Evolutionary conservation across 2,113 vertebrate genomes (phyloP).

Genomic region (Etheostoma cragini): DNA sequence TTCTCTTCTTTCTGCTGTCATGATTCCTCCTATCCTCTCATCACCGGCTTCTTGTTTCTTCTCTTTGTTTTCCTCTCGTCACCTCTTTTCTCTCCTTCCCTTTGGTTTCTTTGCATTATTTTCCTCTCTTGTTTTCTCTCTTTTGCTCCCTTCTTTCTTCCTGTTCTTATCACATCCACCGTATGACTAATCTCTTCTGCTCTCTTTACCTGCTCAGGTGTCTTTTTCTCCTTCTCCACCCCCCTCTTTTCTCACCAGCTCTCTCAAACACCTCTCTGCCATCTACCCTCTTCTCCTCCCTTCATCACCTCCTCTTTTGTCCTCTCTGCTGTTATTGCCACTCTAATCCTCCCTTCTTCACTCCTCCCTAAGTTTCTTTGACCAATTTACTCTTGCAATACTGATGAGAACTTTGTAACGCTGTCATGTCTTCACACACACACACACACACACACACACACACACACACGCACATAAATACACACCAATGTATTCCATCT

Average conservation of each 20-base stretch:
- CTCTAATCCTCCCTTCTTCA: constrained; percentile 16
- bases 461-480: constrained; percentile 9
- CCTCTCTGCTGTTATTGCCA: constrained; percentile 23
- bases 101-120: no score
- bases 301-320: constrained; percentile 8
- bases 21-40: no score
- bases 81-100: background rate
- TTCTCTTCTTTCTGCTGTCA: background rate
- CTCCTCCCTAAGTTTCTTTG: constrained; percentile 12
- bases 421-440: constrained; percentile 13
- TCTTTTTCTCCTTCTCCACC: background rate
- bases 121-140: background rate
- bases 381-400: constrained; percentile 43
- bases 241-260: background rate
- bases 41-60: no score
- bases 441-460: background rate
- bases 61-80: no score
- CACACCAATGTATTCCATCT: constrained; percentile 30
- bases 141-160: background rate
- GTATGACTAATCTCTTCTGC: no score
- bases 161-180: background rate
- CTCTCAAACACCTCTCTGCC: background rate
- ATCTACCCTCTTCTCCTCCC: background rate
- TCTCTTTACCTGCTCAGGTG: constrained; percentile 2
- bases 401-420: constrained; percentile 41